Evolutionary conservation across 1,140 invertebrate species (phyloP).

Genomic region (Aradophagus sp.): DNA sequence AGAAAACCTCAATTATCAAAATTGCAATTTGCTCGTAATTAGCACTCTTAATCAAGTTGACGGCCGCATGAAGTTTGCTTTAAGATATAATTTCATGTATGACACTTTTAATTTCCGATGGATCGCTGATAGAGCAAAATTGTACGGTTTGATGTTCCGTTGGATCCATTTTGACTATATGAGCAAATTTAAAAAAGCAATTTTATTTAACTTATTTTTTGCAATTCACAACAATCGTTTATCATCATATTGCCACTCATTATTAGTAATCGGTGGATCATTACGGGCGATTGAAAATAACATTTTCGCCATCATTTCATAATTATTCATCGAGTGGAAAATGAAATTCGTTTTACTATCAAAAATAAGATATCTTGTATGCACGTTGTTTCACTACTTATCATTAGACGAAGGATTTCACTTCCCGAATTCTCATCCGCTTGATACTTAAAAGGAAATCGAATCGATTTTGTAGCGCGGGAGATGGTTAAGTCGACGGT

Average conservation of each 20-base stretch:
- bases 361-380: slow-evolving; percentile 6
- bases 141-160: no score
- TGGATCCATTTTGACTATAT: no score
- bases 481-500: neutral
- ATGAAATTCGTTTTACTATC: slow-evolving; percentile 26
- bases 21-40: no score
- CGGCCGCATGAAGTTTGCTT: no score
- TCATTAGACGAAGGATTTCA: slow-evolving; percentile 9
- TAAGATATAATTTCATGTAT: no score
- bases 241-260: slow-evolving; percentile 24
- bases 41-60: no score
- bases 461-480: slow-evolving; percentile 9
- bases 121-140: no score
- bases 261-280: slow-evolving; percentile 23
- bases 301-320: slow-evolving; percentile 18
- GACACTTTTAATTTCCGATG: no score
- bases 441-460: slow-evolving; percentile 10
- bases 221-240: slow-evolving; percentile 19
- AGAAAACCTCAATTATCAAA: no score
- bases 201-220: slow-evolving; percentile 11
- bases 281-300: slow-evolving; percentile 15
- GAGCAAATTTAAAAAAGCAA: neutral
- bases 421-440: slow-evolving; percentile 4
- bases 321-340: slow-evolving; percentile 19
- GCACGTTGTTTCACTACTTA: slow-evolving; percentile 14